Evolutionary conservation across 2,888 invertebrate genomes (phyloP), one percentile per base, ranked within the genome.

Genomic region (Lycaena phlaeas): DNA sequence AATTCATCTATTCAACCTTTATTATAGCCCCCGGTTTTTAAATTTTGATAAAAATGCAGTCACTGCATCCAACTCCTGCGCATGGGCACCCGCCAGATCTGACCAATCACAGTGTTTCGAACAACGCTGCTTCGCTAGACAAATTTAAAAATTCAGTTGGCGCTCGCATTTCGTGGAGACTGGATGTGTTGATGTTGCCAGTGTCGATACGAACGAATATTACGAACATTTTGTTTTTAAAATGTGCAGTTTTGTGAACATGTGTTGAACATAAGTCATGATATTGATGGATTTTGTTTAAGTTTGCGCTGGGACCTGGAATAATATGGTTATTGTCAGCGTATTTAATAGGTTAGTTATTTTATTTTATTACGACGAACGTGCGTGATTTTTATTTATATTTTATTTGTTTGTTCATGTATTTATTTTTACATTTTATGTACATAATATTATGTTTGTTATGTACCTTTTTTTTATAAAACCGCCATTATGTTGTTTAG

Each of bases 291-390:
- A 73, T 71, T 64, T 53, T 54, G 46, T 52, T 34, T 56, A 44
- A 51, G 49, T 59, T 44, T 49, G 47, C 41, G 50, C 61, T 68
- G 79, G 81, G 78, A 79, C 74, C 64, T 75, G 34, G 34, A n/a
- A 74, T 34, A 81, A 64, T 71, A 84, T 84, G 82, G 82, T 84
- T 66, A 82, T 84, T 62, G 81, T 84, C 66, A 73, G 82, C 66
- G 82, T 84, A 61, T 84, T 84, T 64, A 84, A 77, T 73, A 82
- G 82, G 82, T 82, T 59, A 71, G 78, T 70, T 45, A 43, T 53
- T 34, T 41, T 44, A 30, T 37, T 26, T 44, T 22, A 36, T 29
- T 39, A 38, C 43, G 34, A n/a, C n/a, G 36, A 37, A 41, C 40
- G 40, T 45, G 41, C 14, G 18, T n/a, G 10, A 3, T 9, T 25